Percentiles rank a stretch among this genome's conserved stretches.
phyloP scores from a whole-genome alignment of 2,113 vertebrate species.

The Mionectes macconnelli region DNA sequence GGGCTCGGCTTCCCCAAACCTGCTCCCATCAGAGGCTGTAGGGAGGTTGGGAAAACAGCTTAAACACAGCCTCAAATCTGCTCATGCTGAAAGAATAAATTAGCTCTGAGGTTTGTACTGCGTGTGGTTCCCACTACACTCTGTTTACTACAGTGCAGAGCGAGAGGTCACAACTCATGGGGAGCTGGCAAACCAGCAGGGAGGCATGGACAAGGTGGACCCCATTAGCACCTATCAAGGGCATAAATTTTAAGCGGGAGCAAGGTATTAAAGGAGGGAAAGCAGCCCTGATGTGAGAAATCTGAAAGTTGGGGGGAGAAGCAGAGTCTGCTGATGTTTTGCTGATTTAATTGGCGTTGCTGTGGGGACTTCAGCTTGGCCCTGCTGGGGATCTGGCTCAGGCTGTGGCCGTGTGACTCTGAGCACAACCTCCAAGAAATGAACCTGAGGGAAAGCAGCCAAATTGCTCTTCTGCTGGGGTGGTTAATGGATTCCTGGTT shows the following conservation, averaged over 20 bases:
- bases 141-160: background rate
- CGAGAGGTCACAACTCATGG: background rate
- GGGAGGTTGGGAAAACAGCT: background rate
- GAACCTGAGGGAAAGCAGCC: background rate
- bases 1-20: background rate
- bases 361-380: background rate
- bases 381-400: too few species aligned
- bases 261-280: background rate
- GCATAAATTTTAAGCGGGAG: background rate
- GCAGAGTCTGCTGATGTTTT: background rate
- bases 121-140: accelerated
- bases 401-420: accelerated
- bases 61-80: background rate
- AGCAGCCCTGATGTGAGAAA: background rate
- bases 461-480: background rate
- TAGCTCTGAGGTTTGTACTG: background rate
- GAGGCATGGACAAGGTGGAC: background rate
- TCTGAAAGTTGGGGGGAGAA: background rate
- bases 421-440: accelerated
- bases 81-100: background rate
- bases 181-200: background rate
- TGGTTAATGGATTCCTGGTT: background rate
- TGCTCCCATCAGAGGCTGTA: background rate
- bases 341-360: background rate
- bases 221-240: background rate